Evolutionary conservation across 2,888 invertebrate genomes (phyloP), one percentile per base, ranked within the genome.

Genomic region (Synanthedon tipuliformis): DNA sequence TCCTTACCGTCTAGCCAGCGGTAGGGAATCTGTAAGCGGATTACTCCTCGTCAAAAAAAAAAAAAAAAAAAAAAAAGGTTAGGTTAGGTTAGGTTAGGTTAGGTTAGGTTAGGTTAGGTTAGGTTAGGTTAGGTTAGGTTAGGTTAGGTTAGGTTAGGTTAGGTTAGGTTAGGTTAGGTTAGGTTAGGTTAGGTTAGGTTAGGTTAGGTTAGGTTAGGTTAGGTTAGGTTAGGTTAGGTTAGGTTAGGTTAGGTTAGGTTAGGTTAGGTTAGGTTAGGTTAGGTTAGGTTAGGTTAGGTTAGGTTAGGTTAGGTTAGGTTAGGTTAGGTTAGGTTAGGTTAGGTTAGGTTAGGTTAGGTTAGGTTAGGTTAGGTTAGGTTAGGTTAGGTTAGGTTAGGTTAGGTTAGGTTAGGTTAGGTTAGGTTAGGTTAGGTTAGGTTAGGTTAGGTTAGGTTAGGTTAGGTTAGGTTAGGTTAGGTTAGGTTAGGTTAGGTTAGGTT

Each of bases 121-220:
- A 51, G 52, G 54, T 51, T 54, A 54, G 52, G 52, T 51, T 52
- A 54, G 54, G 51, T 54, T 52, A 51, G 52, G 54, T 51, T 52
- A 52, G 54, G 52, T 52, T 52, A 54, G 51, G 54, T 52, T 52
- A 54, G 52, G 40, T 40, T 40, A 40, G 40, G 40, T 40, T 40
- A 40, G 40, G 40, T 40, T 51, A 40, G 40, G 34, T 40, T 51
- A 51, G 51, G 51, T 51, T 51, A 40, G 51, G 51, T 51, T 51
- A 51, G 51, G 51, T 51, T 51, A 51, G 51, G 51, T 51, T 51
- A 51, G 51, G 51, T 51, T 51, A 50, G 51, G 51, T 51, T 51
- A 51, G 51, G 51, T 51, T 51, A 51, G 51, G 51, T 51, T 51
- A 51, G 51, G 51, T 51, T 51, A 51, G 51, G 51, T 51, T 51